phyloP scores from a whole-genome alignment of 2,888 invertebrate genomes.

The Scaptomyza reducta region DNA sequence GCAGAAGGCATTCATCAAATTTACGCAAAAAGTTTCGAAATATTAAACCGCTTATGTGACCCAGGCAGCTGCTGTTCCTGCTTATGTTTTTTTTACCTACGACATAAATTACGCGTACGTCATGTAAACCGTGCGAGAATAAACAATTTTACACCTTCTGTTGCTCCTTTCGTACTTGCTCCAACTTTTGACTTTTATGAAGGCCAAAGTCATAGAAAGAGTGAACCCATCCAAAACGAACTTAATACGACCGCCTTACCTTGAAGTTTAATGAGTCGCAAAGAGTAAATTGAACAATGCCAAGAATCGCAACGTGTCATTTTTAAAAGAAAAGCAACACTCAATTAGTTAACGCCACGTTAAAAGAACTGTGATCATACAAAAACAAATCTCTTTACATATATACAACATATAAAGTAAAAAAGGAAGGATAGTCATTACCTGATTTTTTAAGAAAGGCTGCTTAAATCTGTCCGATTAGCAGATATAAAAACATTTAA shows the following conservation, averaged over 20 bases:
- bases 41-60: conserved; percentile 66
- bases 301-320: not conserved
- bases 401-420: too few species aligned
- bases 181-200: conserved; percentile 72
- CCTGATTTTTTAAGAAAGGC: too few species aligned
- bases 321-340: conserved; percentile 1
- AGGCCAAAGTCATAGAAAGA: conserved; percentile 19
- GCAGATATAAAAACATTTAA: too few species aligned
- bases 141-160: conserved; percentile 53
- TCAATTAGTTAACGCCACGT: conserved; percentile 3
- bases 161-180: conserved; percentile 41
- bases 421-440: too few species aligned
- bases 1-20: conserved; percentile 39
- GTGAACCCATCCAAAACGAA: conserved; percentile 2
- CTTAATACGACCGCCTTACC: conserved; percentile 11
- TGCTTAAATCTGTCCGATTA: too few species aligned
- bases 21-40: conserved; percentile 58
- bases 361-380: not conserved
- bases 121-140: conserved; percentile 59
- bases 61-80: conserved; percentile 49
- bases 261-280: conserved; percentile 50
- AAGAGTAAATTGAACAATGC: conserved; percentile 27
- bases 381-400: too few species aligned
- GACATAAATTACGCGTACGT: conserved; percentile 75
- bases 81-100: conserved; percentile 15